A percentile compares a stretch with the other conserved stretches of the same genome.
Evolutionary conservation across 2,113 vertebrate species (phyloP).

Genomic region (Lathamus discolor): DNA sequence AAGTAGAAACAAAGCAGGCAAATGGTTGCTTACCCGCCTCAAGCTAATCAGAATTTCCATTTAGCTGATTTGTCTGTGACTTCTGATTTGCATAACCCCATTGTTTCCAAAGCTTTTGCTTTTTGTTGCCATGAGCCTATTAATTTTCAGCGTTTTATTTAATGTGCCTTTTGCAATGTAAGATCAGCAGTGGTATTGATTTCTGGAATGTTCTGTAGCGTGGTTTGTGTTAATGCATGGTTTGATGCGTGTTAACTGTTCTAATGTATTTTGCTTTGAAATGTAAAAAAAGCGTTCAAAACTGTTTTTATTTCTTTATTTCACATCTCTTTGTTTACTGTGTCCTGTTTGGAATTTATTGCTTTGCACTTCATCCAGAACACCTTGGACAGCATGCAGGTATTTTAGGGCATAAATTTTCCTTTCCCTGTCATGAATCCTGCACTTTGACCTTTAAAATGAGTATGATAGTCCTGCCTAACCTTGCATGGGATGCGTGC

Average conservation of each 20-base stretch:
- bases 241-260: not conserved
- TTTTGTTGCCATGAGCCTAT: not conserved
- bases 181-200: not conserved
- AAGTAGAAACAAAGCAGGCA: not conserved
- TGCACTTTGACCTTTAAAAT: not conserved
- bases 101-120: not conserved
- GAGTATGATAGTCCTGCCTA: not conserved
- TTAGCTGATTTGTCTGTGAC: not conserved
- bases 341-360: slow-evolving; percentile 81
- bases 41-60: not conserved
- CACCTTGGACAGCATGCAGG: slow-evolving; percentile 99
- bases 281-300: slow-evolving; percentile 48
- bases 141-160: not conserved
- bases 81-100: not conserved
- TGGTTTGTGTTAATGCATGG: slow-evolving; percentile 18
- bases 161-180: not conserved
- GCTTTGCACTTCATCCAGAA: slow-evolving; percentile 86
- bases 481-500: not conserved
- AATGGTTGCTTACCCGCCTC: not conserved
- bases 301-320: slow-evolving; percentile 74
- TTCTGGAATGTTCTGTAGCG: not conserved
- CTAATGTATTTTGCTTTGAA: slow-evolving; percentile 31
- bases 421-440: not conserved
- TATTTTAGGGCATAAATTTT: slow-evolving; percentile 80
- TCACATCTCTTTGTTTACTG: slow-evolving; percentile 76